Evolutionary conservation across 2,888 invertebrate species (phyloP), one percentile per base, ranked within the genome.

Genomic region (Andrena bicolor): DNA sequence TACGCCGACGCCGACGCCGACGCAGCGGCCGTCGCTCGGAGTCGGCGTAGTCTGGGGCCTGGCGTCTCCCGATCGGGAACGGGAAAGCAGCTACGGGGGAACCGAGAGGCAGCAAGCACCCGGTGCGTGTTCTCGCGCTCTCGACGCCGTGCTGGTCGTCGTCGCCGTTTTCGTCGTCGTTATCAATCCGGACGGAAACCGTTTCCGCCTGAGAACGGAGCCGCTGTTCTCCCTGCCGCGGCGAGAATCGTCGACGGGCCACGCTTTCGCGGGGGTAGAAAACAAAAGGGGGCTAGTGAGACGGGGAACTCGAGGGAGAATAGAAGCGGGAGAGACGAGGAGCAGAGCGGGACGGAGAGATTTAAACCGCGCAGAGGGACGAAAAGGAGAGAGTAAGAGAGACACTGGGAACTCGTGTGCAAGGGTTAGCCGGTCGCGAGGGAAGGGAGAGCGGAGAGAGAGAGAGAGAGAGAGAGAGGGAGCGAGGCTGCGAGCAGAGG

Each of bases 31-130:
- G 86, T 80, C 78, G 82, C 83, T 87, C 87, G 86, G 92, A 90
- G 91, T 92, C 93, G 92, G 92, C 91, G 92, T 93, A 93, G 92
- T 92, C 92, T 89, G 91, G 89, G 87, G 82, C 85, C 89, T 89
- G 90, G 87, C 88, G 91, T 92, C 91, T 91, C 90, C 89, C 91
- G 90, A 90, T 88, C 90, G 91, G 91, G 90, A 87, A 87, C 88
- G 84, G 81, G 76, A 73, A 41, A 53, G 53, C n/a, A 86, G 71
- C 73, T 71, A 69, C 63, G 68, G 78, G 90, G 86, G 86, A 73
- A 75, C 74, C 65, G 80, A 72, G 77, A 61, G 65, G 72, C 58
- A 73, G n/a, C 63, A 41, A 41, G 20, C 20, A 69, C 49, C 77
- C 80, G 81, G 76, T 60, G 13, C 70, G 74, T 75, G 70, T 56